Evolutionary conservation across 2,113 vertebrate species (phyloP).

Genomic region (Pedionomus torquatus): DNA sequence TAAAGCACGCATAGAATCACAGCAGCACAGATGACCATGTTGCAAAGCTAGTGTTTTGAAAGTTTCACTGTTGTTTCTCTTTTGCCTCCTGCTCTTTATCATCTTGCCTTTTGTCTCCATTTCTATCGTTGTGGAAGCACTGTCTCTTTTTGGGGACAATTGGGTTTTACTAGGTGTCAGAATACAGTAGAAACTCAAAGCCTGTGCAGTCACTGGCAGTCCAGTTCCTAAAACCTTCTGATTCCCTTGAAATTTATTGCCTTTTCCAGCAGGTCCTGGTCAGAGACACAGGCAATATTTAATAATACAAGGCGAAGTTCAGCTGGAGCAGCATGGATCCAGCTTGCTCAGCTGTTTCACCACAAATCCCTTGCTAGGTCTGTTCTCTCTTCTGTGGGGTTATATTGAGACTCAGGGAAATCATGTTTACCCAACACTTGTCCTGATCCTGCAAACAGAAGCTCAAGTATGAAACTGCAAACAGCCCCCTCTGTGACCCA

Average conservation of each 20-base stretch:
- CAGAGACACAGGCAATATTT: background rate
- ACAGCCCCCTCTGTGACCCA: background rate
- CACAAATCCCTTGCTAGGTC: background rate
- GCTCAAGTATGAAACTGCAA: background rate
- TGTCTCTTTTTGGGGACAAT: background rate
- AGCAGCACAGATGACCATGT: fast-evolving
- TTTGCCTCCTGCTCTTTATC: background rate
- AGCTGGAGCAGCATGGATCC: background rate
- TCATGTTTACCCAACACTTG: fast-evolving
- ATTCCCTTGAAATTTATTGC: background rate
- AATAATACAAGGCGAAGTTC: background rate
- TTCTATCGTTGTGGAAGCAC: background rate
- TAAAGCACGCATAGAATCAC: fast-evolving
- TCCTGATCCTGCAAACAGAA: background rate
- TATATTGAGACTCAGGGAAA: background rate
- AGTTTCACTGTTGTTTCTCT: background rate
- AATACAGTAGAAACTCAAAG: background rate
- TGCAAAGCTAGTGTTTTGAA: background rate
- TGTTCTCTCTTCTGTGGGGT: background rate
- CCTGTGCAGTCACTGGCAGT: background rate
- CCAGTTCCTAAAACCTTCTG: background rate
- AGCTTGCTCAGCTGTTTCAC: background rate
- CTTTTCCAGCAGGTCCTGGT: background rate
- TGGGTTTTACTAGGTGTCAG: background rate
- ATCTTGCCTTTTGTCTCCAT: background rate